phyloP scores from a whole-genome alignment of 2,888 invertebrate species.

The Gari tellinella region DNA sequence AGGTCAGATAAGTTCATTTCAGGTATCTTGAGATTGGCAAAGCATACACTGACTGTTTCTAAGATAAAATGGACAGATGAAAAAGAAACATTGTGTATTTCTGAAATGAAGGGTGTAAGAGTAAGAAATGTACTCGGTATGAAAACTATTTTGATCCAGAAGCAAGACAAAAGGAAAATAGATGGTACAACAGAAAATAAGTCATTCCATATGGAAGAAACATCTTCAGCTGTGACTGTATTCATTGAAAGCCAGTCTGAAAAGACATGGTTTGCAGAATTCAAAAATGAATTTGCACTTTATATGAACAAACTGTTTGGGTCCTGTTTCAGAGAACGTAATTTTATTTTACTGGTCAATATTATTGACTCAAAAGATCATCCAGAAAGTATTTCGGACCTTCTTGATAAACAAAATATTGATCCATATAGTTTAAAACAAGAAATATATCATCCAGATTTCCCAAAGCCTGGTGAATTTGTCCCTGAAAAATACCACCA shows the following conservation, averaged over 20 bases:
- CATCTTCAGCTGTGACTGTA: too few species aligned
- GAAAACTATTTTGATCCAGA: slow-evolving; percentile 12
- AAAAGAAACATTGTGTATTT: not conserved
- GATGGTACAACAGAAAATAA: too few species aligned
- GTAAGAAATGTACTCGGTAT: slow-evolving; percentile 16
- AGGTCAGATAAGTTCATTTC: slow-evolving; percentile 3
- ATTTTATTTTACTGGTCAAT: slow-evolving; percentile 6
- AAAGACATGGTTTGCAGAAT: not conserved
- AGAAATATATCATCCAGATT: not conserved
- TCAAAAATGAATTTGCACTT: not conserved
- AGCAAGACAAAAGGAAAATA: too few species aligned
- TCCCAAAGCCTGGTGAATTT: slow-evolving; percentile 53
- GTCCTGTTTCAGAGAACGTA: slow-evolving; percentile 4
- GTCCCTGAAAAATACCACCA: slow-evolving; percentile 50
- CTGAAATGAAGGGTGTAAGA: not conserved
- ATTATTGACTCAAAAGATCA: slow-evolving; percentile 1
- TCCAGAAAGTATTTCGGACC: slow-evolving; percentile 6
- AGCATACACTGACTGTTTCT: slow-evolving; percentile 14
- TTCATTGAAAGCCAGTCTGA: too few species aligned
- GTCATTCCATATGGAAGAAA: too few species aligned
- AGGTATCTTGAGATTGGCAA: slow-evolving; percentile 19
- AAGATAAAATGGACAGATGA: not conserved
- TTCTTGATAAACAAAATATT: slow-evolving; percentile 25
- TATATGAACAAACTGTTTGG: slow-evolving; percentile 2
- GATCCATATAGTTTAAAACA: slow-evolving; percentile 7